Percentiles rank a stretch among this genome's conserved stretches.
These are phyloP conservation scores for Trichogramma pretiosum DNA, from an alignment of 1,140 invertebrate species.

Conservation along the genomic window DNA sequence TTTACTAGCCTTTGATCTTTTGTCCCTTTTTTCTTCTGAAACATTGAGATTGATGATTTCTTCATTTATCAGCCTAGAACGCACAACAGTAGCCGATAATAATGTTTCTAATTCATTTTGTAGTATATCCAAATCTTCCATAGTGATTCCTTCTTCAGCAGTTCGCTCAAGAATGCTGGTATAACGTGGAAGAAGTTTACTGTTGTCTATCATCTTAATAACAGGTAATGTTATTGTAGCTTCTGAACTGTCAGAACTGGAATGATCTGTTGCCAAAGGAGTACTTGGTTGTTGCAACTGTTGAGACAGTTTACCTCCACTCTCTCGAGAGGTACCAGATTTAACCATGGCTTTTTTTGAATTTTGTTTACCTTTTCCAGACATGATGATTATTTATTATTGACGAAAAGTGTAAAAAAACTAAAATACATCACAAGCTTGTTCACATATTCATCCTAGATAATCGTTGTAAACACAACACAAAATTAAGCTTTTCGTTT, in stretches of 20 bases:
- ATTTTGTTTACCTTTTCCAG: constrained; percentile 43
- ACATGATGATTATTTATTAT: too few relatives aligned
- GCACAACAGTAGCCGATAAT: constrained; percentile 68
- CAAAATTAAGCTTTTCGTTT: too few relatives aligned
- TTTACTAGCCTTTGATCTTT: constrained; percentile 50
- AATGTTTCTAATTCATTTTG: constrained; percentile 83
- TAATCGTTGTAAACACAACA: too few relatives aligned
- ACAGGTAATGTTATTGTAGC: constrained; percentile 27
- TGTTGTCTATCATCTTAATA: constrained; percentile 49
- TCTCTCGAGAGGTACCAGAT: constrained; percentile 30
- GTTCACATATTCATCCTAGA: too few relatives aligned
- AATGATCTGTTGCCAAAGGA: constrained; percentile 26
- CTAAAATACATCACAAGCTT: too few relatives aligned
- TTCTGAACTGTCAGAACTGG: constrained; percentile 28
- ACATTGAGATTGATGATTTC: constrained; percentile 65
- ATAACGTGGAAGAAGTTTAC: constrained; percentile 48
- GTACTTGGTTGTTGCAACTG: constrained; percentile 30
- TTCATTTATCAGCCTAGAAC: constrained; percentile 64
- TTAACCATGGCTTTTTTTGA: constrained; percentile 39
- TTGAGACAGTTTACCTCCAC: too few relatives aligned
- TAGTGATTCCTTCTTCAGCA: constrained; percentile 56
- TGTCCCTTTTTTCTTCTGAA: constrained; percentile 59
- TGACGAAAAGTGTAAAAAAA: too few relatives aligned
- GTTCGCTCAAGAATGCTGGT: constrained; percentile 48
- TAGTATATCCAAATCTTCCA: constrained; percentile 77